Base-by-base conservation (phyloP, 2,797 vertebrate species). In the Chaetophractus vellerosus region DNA sequence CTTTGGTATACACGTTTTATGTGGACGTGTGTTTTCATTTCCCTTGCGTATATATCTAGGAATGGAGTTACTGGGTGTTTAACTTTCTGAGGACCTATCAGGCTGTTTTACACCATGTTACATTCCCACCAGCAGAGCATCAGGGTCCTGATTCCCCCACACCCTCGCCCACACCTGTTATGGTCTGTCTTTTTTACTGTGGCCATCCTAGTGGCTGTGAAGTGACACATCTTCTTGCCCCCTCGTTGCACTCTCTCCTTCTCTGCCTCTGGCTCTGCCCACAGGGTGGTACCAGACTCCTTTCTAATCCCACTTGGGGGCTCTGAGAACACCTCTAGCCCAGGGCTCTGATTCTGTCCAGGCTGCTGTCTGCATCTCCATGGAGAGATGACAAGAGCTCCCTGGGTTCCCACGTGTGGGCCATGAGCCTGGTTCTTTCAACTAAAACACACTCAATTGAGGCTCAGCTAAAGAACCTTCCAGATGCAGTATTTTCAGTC, bases 131-230 rank as follows among this genome's bases (percentile, higher is more conserved):
- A 23, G 41, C 63, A 52, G 23, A 0, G 4, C 6, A 11, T 18
- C 0, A 36, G 50, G 1, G 24, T 75, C 23, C 78, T 31, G n/a
- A 1, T 41, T 5, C 0, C 23, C 11, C 74, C 23, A 10, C 2
- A 5, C 33, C n/a, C 33, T 75, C 12, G 1, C 5, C 0, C 2
- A 45, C 6, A 4, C 8, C 26, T 36, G 21, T 2, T 5, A 45
- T 45, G 7, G 41, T 59, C 82, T 19, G 6, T 75, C 36, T 82
- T 50, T 75, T n/a, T 38, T 8, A 68, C 5, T 14, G 18, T 0
- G 41, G 23, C 45, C 7, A 0, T 57, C 26, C 23, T 33, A 0
- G 0, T 23, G 74, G 63, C 28, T 52, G 41, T 78, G 55, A 72
- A 6, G 59, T 8, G 31, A 31, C 15, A 0, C 1, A 0, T 48